These are phyloP conservation scores for Pecten maximus DNA, from an alignment of 2,888 invertebrate genomes.

Conservation along the genomic window DNA sequence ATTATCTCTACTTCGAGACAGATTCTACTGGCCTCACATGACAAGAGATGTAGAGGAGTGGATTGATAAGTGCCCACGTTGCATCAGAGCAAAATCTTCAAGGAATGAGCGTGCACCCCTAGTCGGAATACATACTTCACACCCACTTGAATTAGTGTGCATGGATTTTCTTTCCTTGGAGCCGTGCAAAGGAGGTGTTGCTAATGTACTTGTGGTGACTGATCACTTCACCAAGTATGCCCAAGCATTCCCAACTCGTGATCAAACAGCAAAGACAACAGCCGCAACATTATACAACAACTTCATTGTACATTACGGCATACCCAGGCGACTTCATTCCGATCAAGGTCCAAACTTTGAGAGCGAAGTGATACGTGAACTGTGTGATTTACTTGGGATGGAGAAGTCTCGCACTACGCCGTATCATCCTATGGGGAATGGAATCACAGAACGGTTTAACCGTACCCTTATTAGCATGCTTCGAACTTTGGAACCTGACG, in stretches of 20 bases:
- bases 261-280: not conserved
- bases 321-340: not conserved
- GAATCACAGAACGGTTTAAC: not conserved
- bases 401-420: not conserved
- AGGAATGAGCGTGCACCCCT: not conserved
- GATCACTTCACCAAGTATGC: too few relatives aligned
- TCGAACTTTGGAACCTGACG: not conserved
- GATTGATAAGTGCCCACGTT: not conserved
- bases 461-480: not conserved
- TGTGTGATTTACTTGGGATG: not conserved
- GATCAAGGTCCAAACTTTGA: not conserved
- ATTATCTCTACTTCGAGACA: not conserved
- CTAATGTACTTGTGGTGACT: not conserved
- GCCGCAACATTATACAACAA: not conserved
- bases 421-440: not conserved
- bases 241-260: not conserved
- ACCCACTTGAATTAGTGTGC: not conserved
- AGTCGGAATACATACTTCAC: not conserved
- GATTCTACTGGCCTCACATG: not conserved
- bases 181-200: not conserved
- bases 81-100: not conserved
- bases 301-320: not conserved
- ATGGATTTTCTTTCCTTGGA: too few relatives aligned
- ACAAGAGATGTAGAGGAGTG: not conserved
- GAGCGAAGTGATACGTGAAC: not conserved